Percentiles rank a stretch among this genome's conserved stretches.
Conservation (phyloP, 2,113 vertebrate species). For the Hippotragus niger region DNA sequence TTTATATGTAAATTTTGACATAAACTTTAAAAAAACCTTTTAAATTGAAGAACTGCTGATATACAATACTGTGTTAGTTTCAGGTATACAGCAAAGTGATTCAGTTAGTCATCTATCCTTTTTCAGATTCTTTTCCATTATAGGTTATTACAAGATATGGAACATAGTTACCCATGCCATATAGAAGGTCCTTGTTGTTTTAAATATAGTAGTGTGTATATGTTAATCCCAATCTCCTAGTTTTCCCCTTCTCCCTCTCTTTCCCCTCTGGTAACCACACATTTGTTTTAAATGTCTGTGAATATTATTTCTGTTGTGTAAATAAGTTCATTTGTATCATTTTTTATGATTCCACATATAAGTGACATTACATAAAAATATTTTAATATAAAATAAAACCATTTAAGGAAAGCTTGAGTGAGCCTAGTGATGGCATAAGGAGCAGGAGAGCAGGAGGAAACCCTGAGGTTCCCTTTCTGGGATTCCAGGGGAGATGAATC, state of each 20-base stretch:
- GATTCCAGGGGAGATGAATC: neutral
- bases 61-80: neutral
- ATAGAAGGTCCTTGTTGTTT: neutral
- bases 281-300: neutral
- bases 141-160: neutral
- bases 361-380: neutral
- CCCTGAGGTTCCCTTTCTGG: neutral
- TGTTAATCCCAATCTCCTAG: neutral
- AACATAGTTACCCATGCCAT: neutral
- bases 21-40: neutral
- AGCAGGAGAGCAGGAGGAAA: neutral
- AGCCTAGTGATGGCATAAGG: neutral
- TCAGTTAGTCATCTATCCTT: neutral
- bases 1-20: neutral
- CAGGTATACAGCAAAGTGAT: neutral
- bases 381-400: neutral
- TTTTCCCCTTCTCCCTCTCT: neutral
- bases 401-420: neutral
- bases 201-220: neutral
- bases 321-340: neutral
- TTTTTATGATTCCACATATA: neutral
- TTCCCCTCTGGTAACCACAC: neutral
- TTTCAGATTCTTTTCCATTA: neutral
- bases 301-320: neutral
- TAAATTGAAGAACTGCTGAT: neutral